Base-by-base conservation (phyloP, 2,888 invertebrate species). In the Ptycholaimellus sp. region DNA sequence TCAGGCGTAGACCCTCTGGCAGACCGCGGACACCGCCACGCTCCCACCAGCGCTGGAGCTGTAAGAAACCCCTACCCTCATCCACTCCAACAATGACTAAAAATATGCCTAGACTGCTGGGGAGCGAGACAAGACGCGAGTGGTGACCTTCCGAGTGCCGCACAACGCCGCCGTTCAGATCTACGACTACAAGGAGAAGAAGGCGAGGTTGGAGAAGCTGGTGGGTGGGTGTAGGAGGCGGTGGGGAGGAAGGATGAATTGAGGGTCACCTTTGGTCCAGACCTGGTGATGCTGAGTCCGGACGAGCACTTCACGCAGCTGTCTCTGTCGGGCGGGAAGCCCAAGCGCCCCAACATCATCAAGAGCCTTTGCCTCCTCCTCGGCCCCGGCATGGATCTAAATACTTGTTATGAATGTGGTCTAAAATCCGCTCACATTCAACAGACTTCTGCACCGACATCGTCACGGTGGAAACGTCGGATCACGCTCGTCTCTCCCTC, bases 291-390 rank as follows among this genome's bases (percentile, higher is more conserved):
- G 64, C 48, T 65, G 22, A 58, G 58, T 5, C 65, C 65, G 2
- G 64, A 66, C 44, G 65, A 65, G 42, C 63, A 66, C 48, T 65
- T 65, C 48, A 66, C 65, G 2, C 62, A 62, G 48, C 53, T 65
- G 18, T 57, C 59, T 40, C 44, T 65, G 34, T 64, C 63, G 7
- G 65, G 64, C 11, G 64, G 63, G 5, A 63, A 62, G 42, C 65
- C 65, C 13, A 65, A 65, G 51, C 59, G 59, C 38, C 62, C 61
- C 3, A 64, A 62, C 46, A 49, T 57, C 35, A 66, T 65, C 48
- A 59, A 63, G 40, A 52, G 61, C 13, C 50, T 65, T 16, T 64
- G 63, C 41, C 54, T 65, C 23, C 49, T 65, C 23, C 51, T 65
- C 32, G 65, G 65, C 3, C 65, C n/a, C n/a, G n/a, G n/a, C n/a